These are phyloP conservation scores for Enteromius anoplus DNA, from an alignment of 2,797 vertebrate genomes.

Conservation along the genomic window DNA sequence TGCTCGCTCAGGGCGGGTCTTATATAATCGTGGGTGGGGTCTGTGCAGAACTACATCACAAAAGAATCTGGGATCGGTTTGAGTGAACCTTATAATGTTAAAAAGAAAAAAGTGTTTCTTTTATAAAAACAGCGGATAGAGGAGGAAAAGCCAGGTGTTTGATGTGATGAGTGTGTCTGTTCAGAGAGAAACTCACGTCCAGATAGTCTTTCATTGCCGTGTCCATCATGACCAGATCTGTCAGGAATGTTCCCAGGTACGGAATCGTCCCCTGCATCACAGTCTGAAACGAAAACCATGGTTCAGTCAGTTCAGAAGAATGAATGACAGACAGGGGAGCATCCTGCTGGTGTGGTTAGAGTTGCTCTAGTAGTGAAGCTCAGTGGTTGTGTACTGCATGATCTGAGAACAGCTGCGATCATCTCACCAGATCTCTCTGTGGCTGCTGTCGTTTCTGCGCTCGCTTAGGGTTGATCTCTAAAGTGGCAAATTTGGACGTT, in stretches of 20 bases:
- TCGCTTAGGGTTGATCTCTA: slow-evolving; percentile 87
- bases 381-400: background rate
- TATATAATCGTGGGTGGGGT: too few relatives aligned
- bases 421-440: slow-evolving; percentile 75
- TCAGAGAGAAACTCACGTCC: slow-evolving; percentile 75
- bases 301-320: background rate
- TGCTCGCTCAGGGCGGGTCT: too few relatives aligned
- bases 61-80: too few relatives aligned
- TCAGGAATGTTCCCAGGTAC: slow-evolving; percentile 88
- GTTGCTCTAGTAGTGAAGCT: background rate
- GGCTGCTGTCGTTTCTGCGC: slow-evolving; percentile 81
- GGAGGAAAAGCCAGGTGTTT: background rate
- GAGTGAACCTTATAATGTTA: too few relatives aligned
- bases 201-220: slow-evolving; percentile 88
- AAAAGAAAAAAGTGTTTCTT: background rate
- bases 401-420: background rate
- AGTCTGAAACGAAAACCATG: slow-evolving; percentile 68
- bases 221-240: slow-evolving; percentile 89
- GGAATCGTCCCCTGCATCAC: slow-evolving; percentile 89
- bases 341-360: background rate
- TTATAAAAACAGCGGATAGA: background rate
- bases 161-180: background rate
- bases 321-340: background rate
- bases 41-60: too few relatives aligned
- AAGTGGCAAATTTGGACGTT: slow-evolving; percentile 88